Evolutionary conservation across 2,113 vertebrate species (phyloP).

Genomic region (Pteruthius melanotis): DNA sequence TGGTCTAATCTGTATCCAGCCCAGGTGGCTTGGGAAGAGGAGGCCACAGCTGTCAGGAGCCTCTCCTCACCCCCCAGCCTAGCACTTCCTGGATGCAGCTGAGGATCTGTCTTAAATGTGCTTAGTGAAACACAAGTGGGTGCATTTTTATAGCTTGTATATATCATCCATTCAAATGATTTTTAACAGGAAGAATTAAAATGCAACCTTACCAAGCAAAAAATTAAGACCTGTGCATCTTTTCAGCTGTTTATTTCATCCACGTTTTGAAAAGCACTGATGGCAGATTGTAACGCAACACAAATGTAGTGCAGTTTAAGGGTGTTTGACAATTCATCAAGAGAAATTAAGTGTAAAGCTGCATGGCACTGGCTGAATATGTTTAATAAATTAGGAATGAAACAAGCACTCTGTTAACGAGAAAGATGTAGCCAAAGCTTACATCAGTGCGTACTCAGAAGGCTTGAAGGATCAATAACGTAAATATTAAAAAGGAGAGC

Average conservation of each 20-base stretch:
- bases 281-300: background rate
- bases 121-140: background rate
- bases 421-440: conserved; percentile 32
- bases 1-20: background rate
- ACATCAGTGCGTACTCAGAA: background rate
- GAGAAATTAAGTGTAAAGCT: conserved; percentile 41
- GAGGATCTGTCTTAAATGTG: background rate
- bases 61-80: rapidly evolving
- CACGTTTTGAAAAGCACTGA: conserved; percentile 10
- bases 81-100: background rate
- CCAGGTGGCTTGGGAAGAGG: background rate
- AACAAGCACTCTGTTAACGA: background rate
- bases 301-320: background rate
- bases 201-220: conserved; percentile 22
- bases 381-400: conserved; percentile 47
- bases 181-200: conserved; percentile 17
- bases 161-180: background rate
- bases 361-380: conserved; percentile 8
- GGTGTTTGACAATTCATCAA: conserved; percentile 17
- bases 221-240: background rate
- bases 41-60: background rate
- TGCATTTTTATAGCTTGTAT: background rate
- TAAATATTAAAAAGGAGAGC: background rate
- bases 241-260: background rate
- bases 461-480: conserved; percentile 10